Evolutionary conservation across 2,113 vertebrate genomes (phyloP).

Genomic region (Dolichallabes microphthalmus): DNA sequence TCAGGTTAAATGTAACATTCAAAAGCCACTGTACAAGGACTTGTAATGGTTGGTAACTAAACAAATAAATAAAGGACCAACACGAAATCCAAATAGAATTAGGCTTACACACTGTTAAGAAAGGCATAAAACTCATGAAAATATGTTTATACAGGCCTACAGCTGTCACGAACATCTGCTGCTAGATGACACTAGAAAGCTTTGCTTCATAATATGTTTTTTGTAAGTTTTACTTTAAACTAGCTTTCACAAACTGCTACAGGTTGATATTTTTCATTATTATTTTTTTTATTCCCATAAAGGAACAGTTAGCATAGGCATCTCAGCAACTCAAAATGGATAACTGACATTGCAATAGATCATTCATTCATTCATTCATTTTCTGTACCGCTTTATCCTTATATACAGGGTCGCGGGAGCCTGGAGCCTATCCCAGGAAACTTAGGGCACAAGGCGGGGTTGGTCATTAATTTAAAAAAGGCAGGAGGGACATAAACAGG

Average conservation of each 20-base stretch:
- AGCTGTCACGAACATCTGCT: constrained; percentile 33
- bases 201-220: constrained; percentile 1
- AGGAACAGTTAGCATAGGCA: background rate
- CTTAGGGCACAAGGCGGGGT: no score
- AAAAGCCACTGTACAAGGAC: background rate
- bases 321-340: background rate
- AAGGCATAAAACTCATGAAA: background rate
- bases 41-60: background rate
- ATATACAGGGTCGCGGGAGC: no score
- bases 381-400: no score
- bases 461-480: constrained; percentile 3
- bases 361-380: no score
- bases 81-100: background rate
- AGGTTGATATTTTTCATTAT: background rate
- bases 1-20: background rate
- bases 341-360: background rate
- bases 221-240: background rate
- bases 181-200: background rate
- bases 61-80: background rate
- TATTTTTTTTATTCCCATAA: background rate
- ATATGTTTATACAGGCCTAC: background rate
- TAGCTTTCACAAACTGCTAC: background rate
- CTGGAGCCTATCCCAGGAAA: no score
- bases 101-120: background rate
- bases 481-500: background rate